phyloP scores from a whole-genome alignment of 2,888 invertebrate species.

The Patella ulyssiponensis region DNA sequence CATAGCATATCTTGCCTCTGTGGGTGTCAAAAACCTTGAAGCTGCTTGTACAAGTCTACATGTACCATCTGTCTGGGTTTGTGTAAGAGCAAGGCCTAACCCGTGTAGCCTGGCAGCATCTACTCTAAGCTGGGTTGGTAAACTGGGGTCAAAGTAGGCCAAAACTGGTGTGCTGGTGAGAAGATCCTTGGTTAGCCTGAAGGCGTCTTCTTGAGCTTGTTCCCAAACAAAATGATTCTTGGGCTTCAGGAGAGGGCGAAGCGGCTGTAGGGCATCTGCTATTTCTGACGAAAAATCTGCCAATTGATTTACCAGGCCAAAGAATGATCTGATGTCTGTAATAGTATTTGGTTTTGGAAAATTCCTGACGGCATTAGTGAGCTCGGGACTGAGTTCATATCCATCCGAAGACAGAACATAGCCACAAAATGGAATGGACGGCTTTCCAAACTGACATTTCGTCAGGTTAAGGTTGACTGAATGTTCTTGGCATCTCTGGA shows the following conservation, averaged over 20 bases:
- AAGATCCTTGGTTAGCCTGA: not conserved
- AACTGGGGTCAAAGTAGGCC: not conserved
- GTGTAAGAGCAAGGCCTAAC: conserved; percentile 4
- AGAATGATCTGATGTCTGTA: not conserved
- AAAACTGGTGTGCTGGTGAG: not conserved
- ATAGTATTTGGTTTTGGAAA: not conserved
- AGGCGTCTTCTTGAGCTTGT: not conserved
- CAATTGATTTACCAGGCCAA: not conserved
- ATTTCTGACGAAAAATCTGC: not conserved
- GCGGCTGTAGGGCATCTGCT: not conserved
- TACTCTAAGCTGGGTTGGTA: not conserved
- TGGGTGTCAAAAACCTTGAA: not conserved
- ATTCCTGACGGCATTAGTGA: not conserved
- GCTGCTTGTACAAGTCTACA: not conserved
- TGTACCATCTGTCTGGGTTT: not conserved
- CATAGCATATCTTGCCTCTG: not conserved
- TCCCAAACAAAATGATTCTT: conserved; percentile 1
- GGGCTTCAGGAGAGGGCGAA: not conserved
- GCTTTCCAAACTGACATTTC: not conserved
- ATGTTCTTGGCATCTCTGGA: not conserved
- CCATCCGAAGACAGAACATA: not conserved
- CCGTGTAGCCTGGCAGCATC: not conserved
- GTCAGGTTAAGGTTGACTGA: not conserved
- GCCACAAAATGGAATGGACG: not conserved
- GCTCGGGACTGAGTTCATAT: not conserved